Percentiles rank a stretch among this genome's conserved stretches.
Conservation (phyloP, 2,113 vertebrate species). For the Ceyx melanurus region DNA sequence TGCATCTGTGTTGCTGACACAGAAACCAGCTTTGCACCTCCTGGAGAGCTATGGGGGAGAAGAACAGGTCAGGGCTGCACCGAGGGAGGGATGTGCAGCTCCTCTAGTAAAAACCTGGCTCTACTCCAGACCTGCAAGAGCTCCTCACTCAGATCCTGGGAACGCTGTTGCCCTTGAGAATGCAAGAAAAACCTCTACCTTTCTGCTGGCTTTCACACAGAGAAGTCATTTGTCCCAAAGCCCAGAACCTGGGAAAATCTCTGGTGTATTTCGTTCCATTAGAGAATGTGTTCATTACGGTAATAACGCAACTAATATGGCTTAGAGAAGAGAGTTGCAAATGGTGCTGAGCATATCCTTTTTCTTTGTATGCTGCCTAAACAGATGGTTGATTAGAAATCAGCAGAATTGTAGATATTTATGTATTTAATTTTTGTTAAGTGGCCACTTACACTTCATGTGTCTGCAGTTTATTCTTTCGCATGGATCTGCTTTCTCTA, state of each 20-base stretch:
- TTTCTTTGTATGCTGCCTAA: conserved; percentile 19
- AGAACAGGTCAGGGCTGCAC: not conserved
- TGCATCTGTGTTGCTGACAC: not conserved
- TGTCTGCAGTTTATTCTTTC: not conserved
- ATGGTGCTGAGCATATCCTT: conserved; percentile 29
- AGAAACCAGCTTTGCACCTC: not conserved
- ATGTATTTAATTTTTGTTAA: conserved; percentile 25
- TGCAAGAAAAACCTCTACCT: not conserved
- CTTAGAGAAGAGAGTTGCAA: conserved; percentile 23
- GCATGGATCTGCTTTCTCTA: not conserved
- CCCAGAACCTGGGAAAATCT: conserved; percentile 11
- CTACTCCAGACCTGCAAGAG: not conserved
- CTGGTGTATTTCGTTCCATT: conserved; percentile 14
- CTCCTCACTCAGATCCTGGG: not conserved
- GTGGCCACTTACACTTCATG: not conserved
- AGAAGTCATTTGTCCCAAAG: conserved; percentile 19
- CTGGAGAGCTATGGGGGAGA: not conserved
- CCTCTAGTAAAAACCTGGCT: not conserved
- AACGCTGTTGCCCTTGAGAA: not conserved
- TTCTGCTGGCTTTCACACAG: not conserved
- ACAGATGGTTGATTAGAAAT: conserved; percentile 3
- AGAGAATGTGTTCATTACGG: conserved; percentile 40
- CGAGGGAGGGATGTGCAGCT: not conserved
- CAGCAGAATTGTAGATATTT: conserved; percentile 36
- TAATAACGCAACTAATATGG: conserved; percentile 47